Evolutionary conservation across 2,113 vertebrate species (phyloP).

Genomic region (Lasiurus borealis): DNA sequence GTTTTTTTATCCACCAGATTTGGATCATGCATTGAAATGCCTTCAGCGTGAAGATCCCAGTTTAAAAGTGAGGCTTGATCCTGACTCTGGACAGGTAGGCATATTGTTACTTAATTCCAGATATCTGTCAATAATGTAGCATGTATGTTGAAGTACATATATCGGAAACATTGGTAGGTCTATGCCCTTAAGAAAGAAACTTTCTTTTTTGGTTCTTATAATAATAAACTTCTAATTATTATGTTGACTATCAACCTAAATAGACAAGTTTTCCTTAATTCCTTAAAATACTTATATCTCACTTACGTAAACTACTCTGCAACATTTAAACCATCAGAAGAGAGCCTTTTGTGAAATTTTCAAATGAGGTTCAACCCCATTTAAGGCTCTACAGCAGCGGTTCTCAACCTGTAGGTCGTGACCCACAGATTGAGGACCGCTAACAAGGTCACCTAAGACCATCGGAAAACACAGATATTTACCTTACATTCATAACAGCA

Average conservation of each 20-base stretch:
- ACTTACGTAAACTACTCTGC: neutral
- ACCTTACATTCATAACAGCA: no score
- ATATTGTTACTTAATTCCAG: neutral
- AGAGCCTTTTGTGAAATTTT: slow-evolving; percentile 35
- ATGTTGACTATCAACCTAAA: slow-evolving; percentile 23
- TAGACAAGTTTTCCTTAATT: slow-evolving; percentile 35
- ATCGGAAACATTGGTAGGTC: neutral
- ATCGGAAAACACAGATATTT: no score
- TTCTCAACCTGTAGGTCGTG: no score
- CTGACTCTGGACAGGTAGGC: slow-evolving; percentile 90
- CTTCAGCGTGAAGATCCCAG: slow-evolving; percentile 98
- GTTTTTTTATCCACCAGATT: slow-evolving; percentile 87
- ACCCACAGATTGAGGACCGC: no score
- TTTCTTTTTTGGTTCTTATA: neutral
- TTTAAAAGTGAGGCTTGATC: slow-evolving; percentile 90
- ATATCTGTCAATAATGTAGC: neutral
- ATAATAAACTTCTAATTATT: neutral
- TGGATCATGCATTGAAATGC: slow-evolving; percentile 94
- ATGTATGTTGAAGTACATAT: neutral
- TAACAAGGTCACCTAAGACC: no score
- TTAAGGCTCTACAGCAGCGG: no score
- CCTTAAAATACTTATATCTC: slow-evolving; percentile 17
- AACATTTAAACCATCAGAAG: neutral
- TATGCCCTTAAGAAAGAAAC: neutral
- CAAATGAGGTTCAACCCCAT: slow-evolving; percentile 10